Base-by-base conservation (phyloP, 2,797 vertebrate genomes). In the Smutsia gigantea region DNA sequence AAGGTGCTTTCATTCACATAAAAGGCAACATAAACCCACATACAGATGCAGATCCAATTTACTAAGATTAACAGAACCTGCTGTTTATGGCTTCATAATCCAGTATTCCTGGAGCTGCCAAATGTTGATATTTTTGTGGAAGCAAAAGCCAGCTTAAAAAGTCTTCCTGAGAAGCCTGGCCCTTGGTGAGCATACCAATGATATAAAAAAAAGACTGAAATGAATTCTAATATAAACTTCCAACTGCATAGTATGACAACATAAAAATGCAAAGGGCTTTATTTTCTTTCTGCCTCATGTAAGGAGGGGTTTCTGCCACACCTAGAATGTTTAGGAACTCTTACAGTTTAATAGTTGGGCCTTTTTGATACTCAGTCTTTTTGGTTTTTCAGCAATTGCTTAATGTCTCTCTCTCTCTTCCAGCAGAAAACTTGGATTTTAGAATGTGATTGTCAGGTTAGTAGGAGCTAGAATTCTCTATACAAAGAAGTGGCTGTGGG, bases 381-480 rank as follows among this genome's bases (percentile, higher is more conserved):
- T 86, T 42, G 81, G 66, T 96, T 94, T 94, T 92, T 96, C 87
- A 92, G 90, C 94, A 97, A 64, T 96, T 72, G 0, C 96, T 98
- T 95, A 96, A 97, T 96, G 97, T 93, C 96, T 84, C 83, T 94
- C 83, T 94, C 83, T 94, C 19, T 95, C 92, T 97, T 93, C 72
- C 63, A 82, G 55, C 72, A 89, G 0, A 88, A 57, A 89, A 97
- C 96, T 96, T 97, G 97, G 97, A 97, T 97, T 98, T 98, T 95
- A 51, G 34, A 93, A 82, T 96, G 78, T 96, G 98, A 98, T 88
- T 98, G 98, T 97, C 97, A 90, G 95, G 87, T 97, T 98, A 91
- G 95, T 97, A 97, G 98, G 97, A 97, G 95, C 97, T 98, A 92
- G 97, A 98, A 98, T 98, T 98, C 98, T 97, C 97, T 87, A 51